Evolutionary conservation across 2,113 vertebrate genomes (phyloP).

Genomic region (Panthera leo): DNA sequence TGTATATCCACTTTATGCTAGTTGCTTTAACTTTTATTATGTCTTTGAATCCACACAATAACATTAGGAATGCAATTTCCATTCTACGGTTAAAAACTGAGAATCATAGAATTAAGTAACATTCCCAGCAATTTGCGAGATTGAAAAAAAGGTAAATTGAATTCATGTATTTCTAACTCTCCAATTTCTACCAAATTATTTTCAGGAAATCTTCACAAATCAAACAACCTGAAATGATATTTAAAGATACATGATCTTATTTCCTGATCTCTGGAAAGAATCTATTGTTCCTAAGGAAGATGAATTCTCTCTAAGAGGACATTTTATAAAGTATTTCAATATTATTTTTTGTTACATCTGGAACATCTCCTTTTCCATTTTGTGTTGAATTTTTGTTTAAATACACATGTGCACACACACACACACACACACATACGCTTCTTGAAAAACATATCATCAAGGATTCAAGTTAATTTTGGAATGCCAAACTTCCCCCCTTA

Average conservation of each 20-base stretch:
- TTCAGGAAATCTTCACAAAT: not conserved
- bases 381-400: not conserved
- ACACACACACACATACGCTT: not conserved
- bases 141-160: not conserved
- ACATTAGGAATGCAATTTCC: not conserved
- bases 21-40: not conserved
- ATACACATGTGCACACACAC: not conserved
- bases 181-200: not conserved
- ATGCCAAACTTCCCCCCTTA: not conserved
- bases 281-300: not conserved
- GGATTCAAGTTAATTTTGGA: conserved; percentile 4
- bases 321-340: not conserved
- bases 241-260: not conserved
- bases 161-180: not conserved
- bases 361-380: not conserved
- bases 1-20: not conserved
- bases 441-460: not conserved
- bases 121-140: not conserved
- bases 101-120: not conserved
- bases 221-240: not conserved
- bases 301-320: not conserved
- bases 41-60: not conserved
- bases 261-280: not conserved
- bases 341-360: not conserved
- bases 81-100: not conserved